Evolutionary conservation across 2,113 vertebrate genomes (phyloP).

Genomic region (Spea bombifrons): DNA sequence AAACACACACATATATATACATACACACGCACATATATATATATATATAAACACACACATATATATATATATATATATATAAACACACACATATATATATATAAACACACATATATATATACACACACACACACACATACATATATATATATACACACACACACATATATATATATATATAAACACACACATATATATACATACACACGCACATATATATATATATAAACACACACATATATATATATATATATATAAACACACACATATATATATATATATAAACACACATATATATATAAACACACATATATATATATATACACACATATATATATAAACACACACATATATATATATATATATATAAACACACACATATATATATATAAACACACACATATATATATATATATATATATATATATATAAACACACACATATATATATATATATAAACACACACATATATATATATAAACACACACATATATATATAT

Average conservation of each 20-base stretch:
- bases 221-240: too few relatives aligned
- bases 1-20: constrained; percentile 1
- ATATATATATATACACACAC: background rate
- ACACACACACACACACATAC: background rate
- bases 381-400: too few relatives aligned
- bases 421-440: too few relatives aligned
- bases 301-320: background rate
- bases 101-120: background rate
- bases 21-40: background rate
- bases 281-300: background rate
- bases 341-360: too few relatives aligned
- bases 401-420: too few relatives aligned
- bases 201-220: background rate
- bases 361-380: too few relatives aligned
- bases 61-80: too few relatives aligned
- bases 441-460: too few relatives aligned
- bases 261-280: background rate
- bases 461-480: too few relatives aligned
- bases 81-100: background rate
- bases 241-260: too few relatives aligned
- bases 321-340: background rate
- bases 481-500: too few relatives aligned
- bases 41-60: too few relatives aligned
- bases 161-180: background rate
- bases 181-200: background rate